Evolutionary conservation across 2,113 vertebrate species (phyloP).

Genomic region (Phyllostomus discolor): DNA sequence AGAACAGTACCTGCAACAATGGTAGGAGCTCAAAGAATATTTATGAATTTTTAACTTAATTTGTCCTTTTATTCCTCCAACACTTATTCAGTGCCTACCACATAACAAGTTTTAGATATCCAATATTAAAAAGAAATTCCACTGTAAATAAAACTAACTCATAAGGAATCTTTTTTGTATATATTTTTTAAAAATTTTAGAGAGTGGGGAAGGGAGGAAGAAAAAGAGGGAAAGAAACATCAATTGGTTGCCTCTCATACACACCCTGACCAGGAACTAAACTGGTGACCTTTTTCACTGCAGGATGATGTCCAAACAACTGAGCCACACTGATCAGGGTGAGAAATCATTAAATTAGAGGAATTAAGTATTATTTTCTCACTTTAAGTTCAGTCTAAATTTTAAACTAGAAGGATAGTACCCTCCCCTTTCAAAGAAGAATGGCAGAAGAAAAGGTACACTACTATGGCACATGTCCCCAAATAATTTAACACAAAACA

Average conservation of each 20-base stretch:
- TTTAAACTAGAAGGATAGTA: constrained; percentile 3
- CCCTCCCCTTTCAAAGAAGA: background rate
- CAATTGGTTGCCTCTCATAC: too few species aligned
- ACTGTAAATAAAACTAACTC: background rate
- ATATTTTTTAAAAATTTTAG: too few species aligned
- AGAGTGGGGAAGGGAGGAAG: too few species aligned
- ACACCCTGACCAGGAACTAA: too few species aligned
- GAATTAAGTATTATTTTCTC: background rate
- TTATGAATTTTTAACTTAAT: background rate
- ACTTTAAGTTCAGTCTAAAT: background rate
- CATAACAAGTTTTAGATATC: background rate
- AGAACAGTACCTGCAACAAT: background rate
- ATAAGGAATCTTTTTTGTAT: background rate
- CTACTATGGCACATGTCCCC: background rate
- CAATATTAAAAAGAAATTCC: background rate
- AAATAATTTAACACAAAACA: background rate
- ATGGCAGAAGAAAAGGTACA: background rate
- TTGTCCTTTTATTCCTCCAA: background rate
- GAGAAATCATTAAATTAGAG: constrained; percentile 5
- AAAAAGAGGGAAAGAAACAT: too few species aligned
- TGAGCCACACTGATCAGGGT: background rate
- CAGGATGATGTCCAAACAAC: too few species aligned
- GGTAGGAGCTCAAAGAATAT: background rate
- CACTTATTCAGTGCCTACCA: background rate
- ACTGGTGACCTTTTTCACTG: too few species aligned